Evolutionary conservation across 2,113 vertebrate species (phyloP), one percentile per base, ranked within the genome.

Genomic region (Sebastes schlegelii): DNA sequence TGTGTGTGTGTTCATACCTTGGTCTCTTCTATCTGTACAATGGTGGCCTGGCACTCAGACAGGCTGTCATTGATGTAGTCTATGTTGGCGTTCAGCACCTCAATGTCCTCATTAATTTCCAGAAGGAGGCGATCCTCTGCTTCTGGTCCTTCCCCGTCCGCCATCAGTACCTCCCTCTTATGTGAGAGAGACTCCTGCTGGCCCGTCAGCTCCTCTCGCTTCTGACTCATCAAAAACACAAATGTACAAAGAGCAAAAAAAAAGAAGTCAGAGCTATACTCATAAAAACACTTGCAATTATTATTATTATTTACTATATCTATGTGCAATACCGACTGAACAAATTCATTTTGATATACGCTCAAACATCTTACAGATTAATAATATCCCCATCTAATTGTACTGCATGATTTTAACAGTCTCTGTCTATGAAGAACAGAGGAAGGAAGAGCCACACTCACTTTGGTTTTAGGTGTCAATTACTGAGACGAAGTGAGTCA

Each of bases 11-110:
- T 62, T 45, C 57, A 54, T 79, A 98, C 98, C 97, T 99, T 99
- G 83, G 97, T 97, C 92, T 99, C 98, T 83, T 99, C 98, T 49
- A 99, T 97, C 94, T 99, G 98, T 85, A 99, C 96, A 43, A 99
- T 98, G 82, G 97, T 99, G 86, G 98, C 98, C 92, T 99, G 98
- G 93, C 98, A 99, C 93, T 99, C 98, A 0, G 96, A 96, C 86
- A 99, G 96, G 89, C 97, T 97, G 91, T 99, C 98, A 0, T 97
- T 99, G 93, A 99, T 98, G 85, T 99, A 99, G 93, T 99, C 98
- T 0, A 99, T 96, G 88, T 99, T 99, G 93, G 98, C 98, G 0
- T 97, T 97, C 88, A 99, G 94, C 83, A 96, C 97, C 84, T 99
- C 98, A 0, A 99, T 96, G 89, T 99, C 98, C 89, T 99, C 98